Percentiles rank a stretch among this genome's conserved stretches.
Evolutionary conservation across 2,888 invertebrate species (phyloP).

Genomic region (Lepidonotus clava): DNA sequence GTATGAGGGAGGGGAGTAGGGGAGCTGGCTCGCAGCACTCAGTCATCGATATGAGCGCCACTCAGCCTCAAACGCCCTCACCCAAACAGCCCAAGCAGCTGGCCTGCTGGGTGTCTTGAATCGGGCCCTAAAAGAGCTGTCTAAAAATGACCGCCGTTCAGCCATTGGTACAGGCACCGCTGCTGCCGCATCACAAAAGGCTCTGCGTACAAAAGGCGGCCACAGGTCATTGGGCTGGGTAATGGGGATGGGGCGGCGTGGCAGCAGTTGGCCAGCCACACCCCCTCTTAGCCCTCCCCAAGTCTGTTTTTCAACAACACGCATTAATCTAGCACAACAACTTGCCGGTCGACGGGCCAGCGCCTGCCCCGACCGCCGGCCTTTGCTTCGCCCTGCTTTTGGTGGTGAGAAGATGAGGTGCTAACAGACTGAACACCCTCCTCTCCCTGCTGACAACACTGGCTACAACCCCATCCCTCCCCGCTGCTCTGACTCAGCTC

Average conservation of each 20-base stretch:
- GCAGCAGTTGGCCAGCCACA: not conserved
- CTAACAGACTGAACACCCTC: no score
- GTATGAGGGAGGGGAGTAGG: not conserved
- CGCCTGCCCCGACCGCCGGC: not conserved
- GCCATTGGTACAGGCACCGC: no score
- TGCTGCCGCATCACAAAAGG: not conserved
- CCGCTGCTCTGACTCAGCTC: no score
- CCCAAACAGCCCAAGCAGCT: not conserved
- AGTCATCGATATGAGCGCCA: not conserved
- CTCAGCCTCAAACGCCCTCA: not conserved
- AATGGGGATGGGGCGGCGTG: not conserved
- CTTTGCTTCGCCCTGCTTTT: not conserved
- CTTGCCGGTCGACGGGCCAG: not conserved
- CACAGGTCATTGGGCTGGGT: conserved; percentile 27
- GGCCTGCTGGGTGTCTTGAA: not conserved
- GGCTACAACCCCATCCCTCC: no score
- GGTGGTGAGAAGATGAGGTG: no score
- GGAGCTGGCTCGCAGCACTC: not conserved
- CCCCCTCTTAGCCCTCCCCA: not conserved
- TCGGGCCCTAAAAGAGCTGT: not conserved
- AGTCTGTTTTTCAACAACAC: not conserved
- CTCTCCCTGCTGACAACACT: no score
- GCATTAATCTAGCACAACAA: not conserved
- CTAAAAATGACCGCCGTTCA: not conserved
- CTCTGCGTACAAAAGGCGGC: not conserved